phyloP scores from a whole-genome alignment of 2,797 vertebrate species.

The Gallinago nigripennis region DNA sequence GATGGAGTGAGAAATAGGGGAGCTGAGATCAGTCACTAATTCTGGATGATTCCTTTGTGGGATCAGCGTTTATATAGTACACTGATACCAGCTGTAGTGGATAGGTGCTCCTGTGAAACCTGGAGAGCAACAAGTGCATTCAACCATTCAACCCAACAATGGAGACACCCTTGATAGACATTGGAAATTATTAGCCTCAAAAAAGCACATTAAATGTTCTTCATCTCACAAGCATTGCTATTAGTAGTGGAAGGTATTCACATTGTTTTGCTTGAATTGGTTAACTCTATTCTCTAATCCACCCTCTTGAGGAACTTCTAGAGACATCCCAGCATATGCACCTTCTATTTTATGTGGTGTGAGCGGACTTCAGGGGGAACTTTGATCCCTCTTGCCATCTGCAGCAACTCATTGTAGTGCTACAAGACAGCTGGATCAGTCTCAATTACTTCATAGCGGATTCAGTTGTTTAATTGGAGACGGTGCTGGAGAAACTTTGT shows the following conservation, averaged over 20 bases:
- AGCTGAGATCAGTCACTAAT: not conserved
- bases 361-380: not conserved
- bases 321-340: not conserved
- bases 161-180: not conserved
- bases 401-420: not conserved
- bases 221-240: not conserved
- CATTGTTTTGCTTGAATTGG: not conserved
- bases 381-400: not conserved
- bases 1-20: not conserved
- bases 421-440: not conserved
- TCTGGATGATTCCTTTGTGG: not conserved
- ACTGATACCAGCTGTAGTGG: not conserved
- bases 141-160: not conserved
- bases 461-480: constrained; percentile 25
- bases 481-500: not conserved
- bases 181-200: not conserved
- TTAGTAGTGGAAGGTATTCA: not conserved
- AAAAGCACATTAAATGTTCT: not conserved
- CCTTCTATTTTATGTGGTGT: not conserved
- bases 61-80: not conserved
- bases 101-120: not conserved
- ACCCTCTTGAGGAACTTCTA: not conserved
- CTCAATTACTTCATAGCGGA: not conserved
- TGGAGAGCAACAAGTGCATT: not conserved
- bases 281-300: not conserved